These are phyloP conservation scores for Metallyticus violacea DNA, from an alignment of 2,888 invertebrate genomes.

Conservation along the genomic window DNA sequence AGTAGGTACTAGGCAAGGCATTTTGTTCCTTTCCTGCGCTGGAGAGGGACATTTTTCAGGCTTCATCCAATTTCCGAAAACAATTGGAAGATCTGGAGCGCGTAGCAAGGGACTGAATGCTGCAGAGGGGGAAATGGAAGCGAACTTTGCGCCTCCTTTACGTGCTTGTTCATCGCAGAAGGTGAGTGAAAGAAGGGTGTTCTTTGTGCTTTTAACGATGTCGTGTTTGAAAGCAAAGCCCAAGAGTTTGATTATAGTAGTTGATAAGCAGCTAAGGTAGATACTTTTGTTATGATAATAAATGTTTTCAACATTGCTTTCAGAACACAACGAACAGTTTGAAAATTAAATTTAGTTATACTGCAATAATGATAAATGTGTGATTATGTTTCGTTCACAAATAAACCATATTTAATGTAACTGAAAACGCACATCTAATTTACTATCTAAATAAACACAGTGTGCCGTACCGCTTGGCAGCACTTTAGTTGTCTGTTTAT, in stretches of 20 bases:
- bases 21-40: slow-evolving; percentile 26
- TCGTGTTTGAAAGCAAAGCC: not conserved
- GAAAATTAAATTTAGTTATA: no score
- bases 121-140: slow-evolving; percentile 18
- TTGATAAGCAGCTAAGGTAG: not conserved
- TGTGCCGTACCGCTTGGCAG: no score
- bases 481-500: no score
- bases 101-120: not conserved
- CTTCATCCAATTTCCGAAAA: slow-evolving; percentile 53
- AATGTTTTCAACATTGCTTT: not conserved
- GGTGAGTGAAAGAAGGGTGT: not conserved
- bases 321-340: not conserved
- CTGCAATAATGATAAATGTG: no score
- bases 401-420: no score
- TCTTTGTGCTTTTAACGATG: not conserved
- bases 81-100: slow-evolving; percentile 41
- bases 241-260: not conserved
- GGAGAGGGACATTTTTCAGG: slow-evolving; percentile 47
- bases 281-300: not conserved
- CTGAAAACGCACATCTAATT: no score
- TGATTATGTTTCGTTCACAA: no score
- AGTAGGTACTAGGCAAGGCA: slow-evolving; percentile 20
- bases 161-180: slow-evolving; percentile 22
- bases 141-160: slow-evolving; percentile 14
- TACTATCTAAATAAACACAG: no score